Evolutionary conservation across 2,113 vertebrate species (phyloP).

Genomic region (Sebastes schlegelii): DNA sequence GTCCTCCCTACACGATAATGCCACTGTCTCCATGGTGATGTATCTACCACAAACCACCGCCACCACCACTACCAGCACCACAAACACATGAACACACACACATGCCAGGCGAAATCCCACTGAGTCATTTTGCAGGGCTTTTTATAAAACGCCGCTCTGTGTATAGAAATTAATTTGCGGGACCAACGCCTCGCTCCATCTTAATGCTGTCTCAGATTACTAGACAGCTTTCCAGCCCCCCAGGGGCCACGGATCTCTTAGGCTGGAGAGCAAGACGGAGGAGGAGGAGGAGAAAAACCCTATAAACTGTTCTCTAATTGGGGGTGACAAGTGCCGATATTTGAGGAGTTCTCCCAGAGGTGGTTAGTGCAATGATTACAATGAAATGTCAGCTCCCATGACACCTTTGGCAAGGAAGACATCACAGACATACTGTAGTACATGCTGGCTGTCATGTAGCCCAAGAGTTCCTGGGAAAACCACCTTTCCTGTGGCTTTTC

Average conservation of each 20-base stretch:
- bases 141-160: constrained; percentile 16
- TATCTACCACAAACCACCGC: constrained; percentile 58
- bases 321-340: constrained; percentile 50
- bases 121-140: constrained; percentile 28
- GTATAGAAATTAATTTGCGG: constrained; percentile 72
- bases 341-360: constrained; percentile 50
- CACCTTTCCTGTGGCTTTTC: constrained; percentile 16
- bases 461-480: not conserved
- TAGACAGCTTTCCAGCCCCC: constrained; percentile 55
- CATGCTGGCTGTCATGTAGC: not conserved
- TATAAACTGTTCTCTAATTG: constrained; percentile 57
- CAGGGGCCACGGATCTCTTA: constrained; percentile 46
- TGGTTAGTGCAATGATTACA: constrained; percentile 45
- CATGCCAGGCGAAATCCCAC: constrained; percentile 40
- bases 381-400: constrained; percentile 52
- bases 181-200: constrained; percentile 54
- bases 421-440: not conserved
- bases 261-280: constrained; percentile 30
- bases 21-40: constrained; percentile 82
- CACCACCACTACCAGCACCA: constrained; percentile 37
- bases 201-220: constrained; percentile 77
- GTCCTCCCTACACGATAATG: constrained; percentile 48
- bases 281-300: constrained; percentile 36
- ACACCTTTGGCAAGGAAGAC: constrained; percentile 16
- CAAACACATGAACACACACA: constrained; percentile 44